Evolutionary conservation across 2,888 invertebrate genomes (phyloP), one percentile per base, ranked within the genome.

Genomic region (Tetrapedia diversipes): DNA sequence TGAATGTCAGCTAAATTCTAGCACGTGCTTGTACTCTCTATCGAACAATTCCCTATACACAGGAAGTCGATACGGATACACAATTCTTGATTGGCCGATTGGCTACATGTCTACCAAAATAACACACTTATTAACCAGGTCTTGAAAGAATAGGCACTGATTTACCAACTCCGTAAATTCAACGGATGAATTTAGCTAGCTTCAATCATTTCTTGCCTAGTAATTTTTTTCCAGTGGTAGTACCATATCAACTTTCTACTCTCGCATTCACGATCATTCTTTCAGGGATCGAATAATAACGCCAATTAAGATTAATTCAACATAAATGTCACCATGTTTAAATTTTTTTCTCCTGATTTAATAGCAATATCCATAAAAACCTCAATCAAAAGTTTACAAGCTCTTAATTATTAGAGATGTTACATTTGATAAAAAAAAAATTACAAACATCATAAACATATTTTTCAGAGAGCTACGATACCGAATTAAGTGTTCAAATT

Each of bases 21-120:
- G 19, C 51, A 60, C 41, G 59, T 53, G 45, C 63, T 24, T 57
- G 72, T 59, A 54, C 71, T 64, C 74, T 71, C 59, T 53, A 59
- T 3, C 43, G 43, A 24, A 34, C 19, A 11, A n/a, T 27, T 54
- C 51, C 53, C 32, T 51, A 14, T 16, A 34, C 39, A 11, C 32
- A 6, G 27, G 4, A 56, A 22, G 49, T 74, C 53, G 45, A 59
- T 53, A 60, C 4, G 51, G 0, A 22, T 4, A 11, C 39, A 32
- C n/a, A 16, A 1, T 19, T 14, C 45, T 53, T 41, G 24, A 75
- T 64, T 60, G 64, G 51, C 32, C 24, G 19, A 11, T 2, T 22
- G 0, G 4, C 8, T 24, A 4, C 19, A 14, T 4, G 32, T n/a
- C 53, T 6, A 11, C 16, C 41, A 41, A 41, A 41, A 10, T 37